Percentiles rank a stretch among this genome's conserved stretches.
These are phyloP conservation scores for Meteorus colon DNA, from an alignment of 2,888 invertebrate species.

Conservation along the genomic window DNA sequence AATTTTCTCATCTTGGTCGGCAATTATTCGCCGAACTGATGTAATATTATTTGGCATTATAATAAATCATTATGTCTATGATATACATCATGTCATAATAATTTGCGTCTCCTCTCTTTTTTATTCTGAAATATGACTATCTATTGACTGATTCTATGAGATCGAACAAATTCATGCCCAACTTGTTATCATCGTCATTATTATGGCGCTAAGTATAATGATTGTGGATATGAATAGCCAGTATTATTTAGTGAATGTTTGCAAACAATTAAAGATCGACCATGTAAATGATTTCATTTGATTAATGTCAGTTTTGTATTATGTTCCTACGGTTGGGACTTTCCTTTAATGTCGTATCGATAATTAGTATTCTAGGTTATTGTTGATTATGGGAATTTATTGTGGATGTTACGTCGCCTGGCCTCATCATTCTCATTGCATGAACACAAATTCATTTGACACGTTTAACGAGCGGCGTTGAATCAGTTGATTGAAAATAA, in stretches of 20 bases:
- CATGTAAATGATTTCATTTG: neutral
- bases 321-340: neutral
- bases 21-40: constrained; percentile 3
- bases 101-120: constrained; percentile 6
- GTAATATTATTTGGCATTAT: constrained; percentile 39
- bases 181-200: neutral
- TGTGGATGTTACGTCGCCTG: neutral
- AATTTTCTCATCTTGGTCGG: neutral
- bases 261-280: neutral
- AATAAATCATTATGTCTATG: constrained; percentile 37
- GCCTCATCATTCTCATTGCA: constrained; percentile 43
- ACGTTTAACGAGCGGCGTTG: constrained; percentile 44
- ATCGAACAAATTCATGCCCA: constrained; percentile 6
- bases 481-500: constrained; percentile 52
- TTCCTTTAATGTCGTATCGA: neutral
- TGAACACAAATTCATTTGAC: constrained; percentile 50
- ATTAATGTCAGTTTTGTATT: neutral
- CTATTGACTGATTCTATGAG: constrained; percentile 56
- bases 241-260: neutral
- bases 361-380: constrained; percentile 5
- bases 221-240: neutral
- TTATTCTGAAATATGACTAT: constrained; percentile 42
- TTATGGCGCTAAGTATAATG: neutral
- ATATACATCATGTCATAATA: constrained; percentile 37
- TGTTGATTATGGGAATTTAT: constrained; percentile 6